Evolutionary conservation across 2,797 vertebrate genomes (phyloP).

Genomic region (Staurois parvus): DNA sequence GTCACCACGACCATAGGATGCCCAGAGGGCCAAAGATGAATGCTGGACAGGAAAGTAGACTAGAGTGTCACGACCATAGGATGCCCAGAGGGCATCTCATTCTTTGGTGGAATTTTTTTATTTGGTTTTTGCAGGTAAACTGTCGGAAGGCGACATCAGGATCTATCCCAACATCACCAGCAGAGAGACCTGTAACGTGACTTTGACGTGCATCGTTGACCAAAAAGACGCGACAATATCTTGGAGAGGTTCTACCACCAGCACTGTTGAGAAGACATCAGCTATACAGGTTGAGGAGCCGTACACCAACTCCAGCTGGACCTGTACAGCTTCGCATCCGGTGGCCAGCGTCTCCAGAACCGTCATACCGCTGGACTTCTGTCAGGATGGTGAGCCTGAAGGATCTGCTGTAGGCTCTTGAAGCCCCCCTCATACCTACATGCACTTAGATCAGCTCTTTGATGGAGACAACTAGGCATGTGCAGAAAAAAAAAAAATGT

Average conservation of each 20-base stretch:
- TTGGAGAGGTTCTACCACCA: background rate
- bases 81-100: no score
- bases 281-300: background rate
- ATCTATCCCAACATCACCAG: background rate
- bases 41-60: no score
- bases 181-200: background rate
- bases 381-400: background rate
- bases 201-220: background rate
- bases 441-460: no score
- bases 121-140: background rate
- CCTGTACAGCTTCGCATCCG: background rate
- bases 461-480: no score
- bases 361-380: background rate
- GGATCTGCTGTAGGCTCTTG: no score
- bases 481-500: no score
- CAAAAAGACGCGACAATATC: background rate
- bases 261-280: background rate
- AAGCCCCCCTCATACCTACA: no score
- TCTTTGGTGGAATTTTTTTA: no score
- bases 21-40: no score
- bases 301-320: background rate
- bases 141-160: background rate
- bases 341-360: background rate
- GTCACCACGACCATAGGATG: no score
- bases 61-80: no score